Percentiles rank a stretch among this genome's conserved stretches.
Evolutionary conservation across 2,113 vertebrate species (phyloP).

Genomic region (Electrona antarctica): DNA sequence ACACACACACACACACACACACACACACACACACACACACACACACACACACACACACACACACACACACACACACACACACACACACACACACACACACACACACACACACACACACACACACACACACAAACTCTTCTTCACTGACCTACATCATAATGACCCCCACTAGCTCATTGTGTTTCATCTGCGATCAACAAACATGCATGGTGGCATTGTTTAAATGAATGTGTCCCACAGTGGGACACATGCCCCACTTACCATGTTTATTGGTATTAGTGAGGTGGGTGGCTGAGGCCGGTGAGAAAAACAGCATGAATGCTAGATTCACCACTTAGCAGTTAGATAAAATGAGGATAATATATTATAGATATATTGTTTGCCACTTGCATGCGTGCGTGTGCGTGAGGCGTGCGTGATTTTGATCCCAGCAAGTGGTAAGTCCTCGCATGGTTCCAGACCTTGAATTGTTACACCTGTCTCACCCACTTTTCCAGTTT

Average conservation of each 20-base stretch:
- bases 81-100: too few relatives aligned
- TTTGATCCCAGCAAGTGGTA: conserved; percentile 21
- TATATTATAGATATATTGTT: not conserved
- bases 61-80: too few relatives aligned
- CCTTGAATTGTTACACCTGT: too few relatives aligned
- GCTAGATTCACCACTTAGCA: not conserved
- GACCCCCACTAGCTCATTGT: not conserved
- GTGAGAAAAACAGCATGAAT: not conserved
- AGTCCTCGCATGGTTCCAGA: conserved; percentile 1
- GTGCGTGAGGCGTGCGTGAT: not conserved
- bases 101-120: too few relatives aligned
- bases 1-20: not conserved
- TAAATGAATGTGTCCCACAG: too few relatives aligned
- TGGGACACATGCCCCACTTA: not conserved
- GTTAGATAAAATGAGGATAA: not conserved
- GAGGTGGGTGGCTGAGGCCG: not conserved
- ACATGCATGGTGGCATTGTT: not conserved
- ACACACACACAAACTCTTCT: too few relatives aligned
- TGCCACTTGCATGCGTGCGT: too few relatives aligned
- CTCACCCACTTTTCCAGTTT: too few relatives aligned
- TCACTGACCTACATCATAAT: too few relatives aligned
- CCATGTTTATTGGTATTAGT: not conserved
- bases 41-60: not conserved
- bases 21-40: too few relatives aligned
- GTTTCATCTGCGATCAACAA: conserved; percentile 1